A percentile compares a stretch with the other conserved stretches of the same genome.
phyloP scores from a whole-genome alignment of 2,113 vertebrate genomes.

The Nestor notabilis region DNA sequence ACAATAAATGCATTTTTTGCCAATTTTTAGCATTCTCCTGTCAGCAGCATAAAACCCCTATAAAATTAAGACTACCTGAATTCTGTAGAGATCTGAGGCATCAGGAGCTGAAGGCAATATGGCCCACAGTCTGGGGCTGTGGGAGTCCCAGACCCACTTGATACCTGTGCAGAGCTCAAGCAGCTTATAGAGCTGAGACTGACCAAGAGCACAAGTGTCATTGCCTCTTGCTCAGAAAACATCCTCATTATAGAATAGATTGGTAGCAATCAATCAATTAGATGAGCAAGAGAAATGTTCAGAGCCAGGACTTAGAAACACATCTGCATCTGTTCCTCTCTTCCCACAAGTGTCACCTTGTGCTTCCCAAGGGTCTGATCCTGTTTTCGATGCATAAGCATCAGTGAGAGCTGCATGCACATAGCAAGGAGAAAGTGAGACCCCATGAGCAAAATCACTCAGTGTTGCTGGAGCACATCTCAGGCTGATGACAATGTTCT shows the following conservation, averaged over 20 bases:
- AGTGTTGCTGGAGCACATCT: not conserved
- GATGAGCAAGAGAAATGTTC: not conserved
- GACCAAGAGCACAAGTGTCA: not conserved
- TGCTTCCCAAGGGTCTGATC: not conserved
- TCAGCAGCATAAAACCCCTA: not conserved
- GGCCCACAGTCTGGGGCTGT: fast-evolving
- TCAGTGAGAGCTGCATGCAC: fast-evolving
- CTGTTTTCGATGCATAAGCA: not conserved
- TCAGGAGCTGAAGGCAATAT: fast-evolving
- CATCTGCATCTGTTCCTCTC: not conserved
- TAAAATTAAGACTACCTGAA: not conserved
- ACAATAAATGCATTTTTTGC: not conserved
- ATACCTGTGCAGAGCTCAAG: not conserved
- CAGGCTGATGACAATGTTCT: not conserved
- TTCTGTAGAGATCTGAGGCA: not conserved
- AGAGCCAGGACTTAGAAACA: not conserved
- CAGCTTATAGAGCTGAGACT: not conserved
- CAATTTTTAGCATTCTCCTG: not conserved
- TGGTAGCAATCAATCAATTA: not conserved
- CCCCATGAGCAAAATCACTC: not conserved
- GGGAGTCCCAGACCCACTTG: fast-evolving
- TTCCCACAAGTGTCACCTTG: not conserved
- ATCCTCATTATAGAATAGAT: not conserved
- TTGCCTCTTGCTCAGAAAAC: not conserved
- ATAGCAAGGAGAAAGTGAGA: not conserved